phyloP scores from a whole-genome alignment of 2,797 vertebrate genomes.

The Phrynocephalus guinanensis region DNA sequence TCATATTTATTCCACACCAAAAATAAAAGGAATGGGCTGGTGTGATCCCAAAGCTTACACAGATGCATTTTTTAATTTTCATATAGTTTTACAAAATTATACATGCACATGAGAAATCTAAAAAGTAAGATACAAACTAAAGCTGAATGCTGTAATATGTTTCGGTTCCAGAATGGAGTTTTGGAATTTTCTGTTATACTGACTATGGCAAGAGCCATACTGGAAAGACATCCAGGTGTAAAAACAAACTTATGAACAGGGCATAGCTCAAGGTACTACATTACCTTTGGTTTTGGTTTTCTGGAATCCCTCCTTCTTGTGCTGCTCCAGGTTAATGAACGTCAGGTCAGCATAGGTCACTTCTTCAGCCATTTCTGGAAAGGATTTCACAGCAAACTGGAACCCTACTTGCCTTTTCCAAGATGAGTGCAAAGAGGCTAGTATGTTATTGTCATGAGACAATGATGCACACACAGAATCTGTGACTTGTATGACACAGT shows the following conservation, averaged over 20 bases:
- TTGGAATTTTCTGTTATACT: not conserved
- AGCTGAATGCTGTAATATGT: not conserved
- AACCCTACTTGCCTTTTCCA: not conserved
- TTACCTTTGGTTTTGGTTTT: slow-evolving; percentile 60
- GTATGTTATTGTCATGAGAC: slow-evolving; percentile 17
- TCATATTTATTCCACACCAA: not conserved
- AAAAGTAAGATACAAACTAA: not conserved
- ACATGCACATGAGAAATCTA: not conserved
- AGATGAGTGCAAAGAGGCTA: slow-evolving; percentile 25
- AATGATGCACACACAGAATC: not conserved
- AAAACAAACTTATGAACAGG: not conserved
- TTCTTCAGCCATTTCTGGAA: slow-evolving; percentile 50
- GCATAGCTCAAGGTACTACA: not conserved
- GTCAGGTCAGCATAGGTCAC: slow-evolving; percentile 61
- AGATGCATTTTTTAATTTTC: too few species aligned
- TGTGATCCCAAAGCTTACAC: too few species aligned
- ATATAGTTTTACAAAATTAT: not conserved
- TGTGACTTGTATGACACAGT: slow-evolving; percentile 59
- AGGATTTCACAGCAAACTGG: not conserved
- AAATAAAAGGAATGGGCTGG: too few species aligned
- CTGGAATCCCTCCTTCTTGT: slow-evolving; percentile 42
- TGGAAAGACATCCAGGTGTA: not conserved
- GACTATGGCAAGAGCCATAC: not conserved
- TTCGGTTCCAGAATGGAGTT: not conserved
- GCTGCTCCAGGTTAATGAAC: slow-evolving; percentile 48